Evolutionary conservation across 2,888 invertebrate genomes (phyloP), one percentile per base, ranked within the genome.

Genomic region (Hirtodrosophila duncani): DNA sequence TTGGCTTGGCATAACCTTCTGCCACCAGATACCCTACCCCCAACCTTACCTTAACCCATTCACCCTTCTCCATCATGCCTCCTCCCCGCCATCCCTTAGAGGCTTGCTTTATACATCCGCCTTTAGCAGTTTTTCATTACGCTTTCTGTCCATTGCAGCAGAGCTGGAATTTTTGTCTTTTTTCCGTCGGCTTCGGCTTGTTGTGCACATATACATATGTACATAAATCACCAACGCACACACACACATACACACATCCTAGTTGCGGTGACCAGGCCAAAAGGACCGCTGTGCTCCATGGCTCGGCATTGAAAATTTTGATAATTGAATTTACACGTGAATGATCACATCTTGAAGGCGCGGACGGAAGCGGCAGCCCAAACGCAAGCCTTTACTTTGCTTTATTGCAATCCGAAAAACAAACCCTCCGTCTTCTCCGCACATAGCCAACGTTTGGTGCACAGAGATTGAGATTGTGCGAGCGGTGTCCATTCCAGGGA

Each of bases 301-400:
- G 46, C 29, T 38, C 33, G 46, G 43, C 72, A 74, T 65, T 65
- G 67, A 44, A 78, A 74, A 66, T 62, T 67, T 80, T 83, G 82
- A 83, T 83, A 83, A 83, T 83, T 82, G 83, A 83, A 83, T 83
- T 82, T 82, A 77, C 82, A 82, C 83, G 83, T 81, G 81, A 81
- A 72, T 72, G 82, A 72, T 72, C 81, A 78, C 82, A 78, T 69
- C 81, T 71, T 63, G 55, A 70, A 72, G n/a, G n/a, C n/a, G n/a
- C n/a, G n/a, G n/a, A n/a, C n/a, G n/a, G n/a, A n/a, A n/a, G n/a
- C n/a, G n/a, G n/a, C n/a, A n/a, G n/a, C n/a, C n/a, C n/a, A n/a
- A n/a, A n/a, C n/a, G n/a, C n/a, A n/a, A n/a, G 71, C 71, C 79
- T 78, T 70, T 66, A 30, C 50, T 51, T 27, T 30, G 31, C 33